Evolutionary conservation across 2,888 invertebrate species (phyloP), one percentile per base, ranked within the genome.

Genomic region (Gymnocheta viridis): DNA sequence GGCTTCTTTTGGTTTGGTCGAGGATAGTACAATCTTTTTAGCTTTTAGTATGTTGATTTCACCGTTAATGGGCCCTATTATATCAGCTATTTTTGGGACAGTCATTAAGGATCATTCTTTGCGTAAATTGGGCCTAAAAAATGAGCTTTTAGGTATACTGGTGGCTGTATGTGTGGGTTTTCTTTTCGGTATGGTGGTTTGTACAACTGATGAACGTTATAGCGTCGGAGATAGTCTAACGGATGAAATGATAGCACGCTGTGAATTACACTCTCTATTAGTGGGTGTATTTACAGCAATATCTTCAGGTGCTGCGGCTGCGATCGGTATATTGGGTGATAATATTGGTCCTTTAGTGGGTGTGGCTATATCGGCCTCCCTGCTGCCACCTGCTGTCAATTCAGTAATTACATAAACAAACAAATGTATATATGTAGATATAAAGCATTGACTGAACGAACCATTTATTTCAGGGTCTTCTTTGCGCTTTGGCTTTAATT

Each of bases 21-120:
- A 96, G 89, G 94, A 95, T 89, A 96, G 95, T 86, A 95, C 95
- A 6, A 95, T 96, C 10, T 94, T 95, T 78, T 91, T 96, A 49
- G 95, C 96, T 6, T 96, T 96, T 67, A 96, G 96, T 89, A 96
- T 96, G 96, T 93, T 96, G 19, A 95, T 96, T 77, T 96, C 96
- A 0, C 96, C 96, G 0, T 92, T 96, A 51, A 96, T 96, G 96
- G 95, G 96, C 35, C 96, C 96, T 0, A 95, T 96, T 86, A 94
- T 96, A 89, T 96, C 96, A 0, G 94, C 94, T 4, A 96, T 95
- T 0, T 94, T 96, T 88, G 96, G 96, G 1, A 94, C 94, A 2
- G 95, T 95, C 1, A 95, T 96, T 24, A 91, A 93, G 72, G 95
- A 96, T 89, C 91, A 92, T 27, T 92, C 93, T 0, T 92, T 96